Evolutionary conservation across 2,888 invertebrate species (phyloP).

Genomic region (Dichetophora obliterata): DNA sequence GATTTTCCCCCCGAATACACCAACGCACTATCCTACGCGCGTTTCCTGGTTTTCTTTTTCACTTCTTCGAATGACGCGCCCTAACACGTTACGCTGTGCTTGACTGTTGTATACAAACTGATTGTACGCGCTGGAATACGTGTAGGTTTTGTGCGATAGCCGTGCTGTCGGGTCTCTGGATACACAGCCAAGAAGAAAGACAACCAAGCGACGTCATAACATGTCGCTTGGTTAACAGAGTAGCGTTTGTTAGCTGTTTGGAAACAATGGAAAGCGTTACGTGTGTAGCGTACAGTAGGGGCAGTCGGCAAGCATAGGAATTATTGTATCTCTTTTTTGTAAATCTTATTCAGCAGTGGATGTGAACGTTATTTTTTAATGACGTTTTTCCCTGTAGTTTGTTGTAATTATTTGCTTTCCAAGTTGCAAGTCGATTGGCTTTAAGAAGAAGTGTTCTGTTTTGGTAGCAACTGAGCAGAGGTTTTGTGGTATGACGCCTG

Average conservation of each 20-base stretch:
- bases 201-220: slow-evolving; percentile 22
- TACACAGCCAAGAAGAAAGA: neutral
- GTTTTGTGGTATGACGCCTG: too few species aligned
- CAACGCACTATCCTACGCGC: neutral
- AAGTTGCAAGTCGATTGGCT: neutral
- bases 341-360: neutral
- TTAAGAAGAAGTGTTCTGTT: too few species aligned
- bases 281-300: neutral
- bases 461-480: too few species aligned
- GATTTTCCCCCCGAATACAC: neutral
- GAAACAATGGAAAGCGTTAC: neutral
- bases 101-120: slow-evolving; percentile 59
- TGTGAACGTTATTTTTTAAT: neutral
- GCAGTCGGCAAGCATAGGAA: neutral
- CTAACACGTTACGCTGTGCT: slow-evolving; percentile 47
- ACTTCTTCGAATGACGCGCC: neutral
- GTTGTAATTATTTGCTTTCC: neutral
- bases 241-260: neutral
- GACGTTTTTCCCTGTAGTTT: neutral
- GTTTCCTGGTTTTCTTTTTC: neutral
- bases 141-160: slow-evolving; percentile 38
- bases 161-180: neutral
- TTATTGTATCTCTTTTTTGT: neutral
- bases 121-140: slow-evolving; percentile 47
- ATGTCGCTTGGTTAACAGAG: neutral